Evolutionary conservation across 2,113 vertebrate genomes (phyloP), one percentile per base, ranked within the genome.

Genomic region (Phoenicopterus ruber): DNA sequence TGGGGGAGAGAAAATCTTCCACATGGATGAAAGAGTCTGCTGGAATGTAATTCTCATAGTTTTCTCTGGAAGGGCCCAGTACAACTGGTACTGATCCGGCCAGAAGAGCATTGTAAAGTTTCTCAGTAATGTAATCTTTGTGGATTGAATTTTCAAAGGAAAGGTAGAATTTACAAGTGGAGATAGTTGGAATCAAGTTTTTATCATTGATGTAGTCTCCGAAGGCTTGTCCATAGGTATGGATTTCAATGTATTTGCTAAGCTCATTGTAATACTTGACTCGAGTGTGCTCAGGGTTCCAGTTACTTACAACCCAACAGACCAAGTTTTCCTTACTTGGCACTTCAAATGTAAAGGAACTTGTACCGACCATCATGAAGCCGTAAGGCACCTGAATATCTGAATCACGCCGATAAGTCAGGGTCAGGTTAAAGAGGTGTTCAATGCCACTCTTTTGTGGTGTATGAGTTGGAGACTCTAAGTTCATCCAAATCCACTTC

Each of bases 401-500:
- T 88, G 99, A 99, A 95, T 99, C 99, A 12, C 98, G 99, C 65
- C 98, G 98, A 21, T 99, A 99, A 69, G 99, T 99, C 77, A 99
- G 98, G 74, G 99, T 99, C 95, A 99, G 97, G 52, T 99, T 99
- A 71, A 99, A 99, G 59, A 99, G 94, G 88, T 99, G 99, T 83
- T 99, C 99, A 20, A 99, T 99, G 52, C 99, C 99, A 76, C 98
- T 98, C 83, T 99, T 98, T 88, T 99, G 99, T 26, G 99, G 98
- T 5, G 99, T 99, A 79, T 99, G 99, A 7, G 99, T 99, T 7
- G 99, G 99, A 5, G 99, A 99, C 97, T 99, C 99, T 65, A 99
- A 94, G 96, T 99, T 99, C 99, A 99, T 99, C 99, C 99, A 99
- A 96, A 99, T 98, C 99, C 99, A 99, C 95, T 99, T 99, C 98